Evolutionary conservation across 2,888 invertebrate genomes (phyloP), one percentile per base, ranked within the genome.

Genomic region (Rotaria socialis): DNA sequence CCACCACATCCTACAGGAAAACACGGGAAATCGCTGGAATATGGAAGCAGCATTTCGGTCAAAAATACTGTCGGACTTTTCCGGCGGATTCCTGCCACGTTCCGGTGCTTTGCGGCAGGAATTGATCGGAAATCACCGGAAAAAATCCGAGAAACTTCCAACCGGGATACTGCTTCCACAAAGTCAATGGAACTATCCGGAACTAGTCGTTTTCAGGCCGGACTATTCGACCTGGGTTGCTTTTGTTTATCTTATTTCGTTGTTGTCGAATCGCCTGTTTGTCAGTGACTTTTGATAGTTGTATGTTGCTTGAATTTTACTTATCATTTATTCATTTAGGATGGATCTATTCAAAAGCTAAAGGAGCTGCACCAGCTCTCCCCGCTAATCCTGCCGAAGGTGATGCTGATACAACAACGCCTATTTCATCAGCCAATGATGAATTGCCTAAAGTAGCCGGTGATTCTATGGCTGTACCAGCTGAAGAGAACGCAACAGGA

Each of bases 281-380:
- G 47, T 80, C 47, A 47, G 35, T 10, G 22, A 47, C 47, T 47
- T 47, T 24, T 10, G 8, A 47, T 80, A 22, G 8, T 2, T 22
- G 14, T 47, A 41, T 47, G 24, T 24, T 67, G 5, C 24, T 14
- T 67, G 35, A 67, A 35, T 35, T 24, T 56, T 0, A 55, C 10
- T 22, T 10, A 19, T 19, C 19, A 27, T 35, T 16, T 67, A 14
- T 11, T 67, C 19, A 19, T 80, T 80, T 80, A 80, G 80, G 16
- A 43, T 80, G 80, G 80, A 80, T 80, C 47, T 47, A 16, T n/a
- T 47, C 80, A 8, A 80, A 80, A 47, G 47, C 47, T 24, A 80
- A 80, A 80, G n/a, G 47, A 5, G 80, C 47, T 47, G 14, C 24
- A 47, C 80, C 80, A 11, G 80, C 11, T 10, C 80, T n/a, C n/a